Conservation (phyloP, 2,113 vertebrate genomes). For the Dicerorhinus sumatrensis region DNA sequence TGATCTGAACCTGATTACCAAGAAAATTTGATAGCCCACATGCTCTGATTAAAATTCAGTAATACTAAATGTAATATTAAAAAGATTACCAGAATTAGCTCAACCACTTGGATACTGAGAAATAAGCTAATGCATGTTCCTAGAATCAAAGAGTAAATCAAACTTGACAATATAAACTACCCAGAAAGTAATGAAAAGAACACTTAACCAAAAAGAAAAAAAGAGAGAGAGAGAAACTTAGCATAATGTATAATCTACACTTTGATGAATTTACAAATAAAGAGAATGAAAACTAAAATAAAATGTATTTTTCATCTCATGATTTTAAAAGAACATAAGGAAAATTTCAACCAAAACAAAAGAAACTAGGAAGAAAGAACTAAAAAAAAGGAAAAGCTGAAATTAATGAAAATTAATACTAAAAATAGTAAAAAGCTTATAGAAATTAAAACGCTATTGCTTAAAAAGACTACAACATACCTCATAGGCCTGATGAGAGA, state of each 20-base stretch:
- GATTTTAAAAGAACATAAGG: background rate
- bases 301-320: background rate
- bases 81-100: background rate
- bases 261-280: constrained; percentile 22
- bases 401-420: background rate
- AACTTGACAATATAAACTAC: background rate
- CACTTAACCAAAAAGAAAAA: background rate
- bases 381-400: background rate
- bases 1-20: background rate
- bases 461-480: background rate
- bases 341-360: background rate
- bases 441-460: background rate
- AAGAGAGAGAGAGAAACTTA: background rate
- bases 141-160: background rate
- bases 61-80: background rate
- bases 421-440: background rate
- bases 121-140: background rate
- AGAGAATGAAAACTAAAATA: background rate
- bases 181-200: background rate
- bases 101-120: background rate
- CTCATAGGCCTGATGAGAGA: background rate
- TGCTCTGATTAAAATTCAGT: background rate
- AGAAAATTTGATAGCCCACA: background rate
- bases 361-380: background rate
- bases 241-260: background rate